Base-by-base conservation (phyloP, 2,797 vertebrate genomes). In the Parotocinclus haroldoi region DNA sequence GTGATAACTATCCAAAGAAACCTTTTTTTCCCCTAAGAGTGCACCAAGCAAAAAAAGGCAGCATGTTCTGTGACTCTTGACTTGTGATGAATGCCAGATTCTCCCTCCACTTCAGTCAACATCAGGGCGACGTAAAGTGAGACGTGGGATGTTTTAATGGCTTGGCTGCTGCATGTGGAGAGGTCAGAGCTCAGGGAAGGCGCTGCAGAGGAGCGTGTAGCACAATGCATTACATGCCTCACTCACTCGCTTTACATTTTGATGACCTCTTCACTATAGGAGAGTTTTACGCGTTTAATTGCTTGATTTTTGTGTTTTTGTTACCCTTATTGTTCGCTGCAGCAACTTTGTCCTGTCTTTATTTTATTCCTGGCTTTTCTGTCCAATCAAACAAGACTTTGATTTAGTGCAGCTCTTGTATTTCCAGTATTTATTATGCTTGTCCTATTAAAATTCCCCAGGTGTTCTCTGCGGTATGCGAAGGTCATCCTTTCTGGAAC, bases 281-380 rank as follows among this genome's bases (percentile, higher is more conserved):
- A 50, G 14, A 46, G 48, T 4, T 16, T 14, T 14, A 42, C 4
- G 7, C 2, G 9, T 42, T 11, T 42, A 42, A 9, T 42, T 16
- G 14, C 14, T 2, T 9, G n/a, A 16, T 14, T 50, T 16, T 48
- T 9, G n/a, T 9, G 5, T 50, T 16, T 50, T 6, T 50, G 27
- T 27, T 2, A 27, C 5, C 27, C 14, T 9, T 7, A 7, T 50
- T n/a, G 9, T 50, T 58, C 53, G 72, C 66, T 72, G 68, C 71
- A 63, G 64, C 68, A 73, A 77, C 73, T 81, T 78, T 76, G 63
- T 58, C 57, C 48, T 16, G 14, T 50, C 8, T 50, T 17, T 8
- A n/a, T 50, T 6, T 16, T 14, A 50, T 50, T n/a, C 14, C 5
- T 8, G 13, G 4, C 14, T 16, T 50, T n/a, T 4, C 48, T n/a